Base-by-base conservation (phyloP, 2,797 vertebrate genomes). In the Spinus pinus region DNA sequence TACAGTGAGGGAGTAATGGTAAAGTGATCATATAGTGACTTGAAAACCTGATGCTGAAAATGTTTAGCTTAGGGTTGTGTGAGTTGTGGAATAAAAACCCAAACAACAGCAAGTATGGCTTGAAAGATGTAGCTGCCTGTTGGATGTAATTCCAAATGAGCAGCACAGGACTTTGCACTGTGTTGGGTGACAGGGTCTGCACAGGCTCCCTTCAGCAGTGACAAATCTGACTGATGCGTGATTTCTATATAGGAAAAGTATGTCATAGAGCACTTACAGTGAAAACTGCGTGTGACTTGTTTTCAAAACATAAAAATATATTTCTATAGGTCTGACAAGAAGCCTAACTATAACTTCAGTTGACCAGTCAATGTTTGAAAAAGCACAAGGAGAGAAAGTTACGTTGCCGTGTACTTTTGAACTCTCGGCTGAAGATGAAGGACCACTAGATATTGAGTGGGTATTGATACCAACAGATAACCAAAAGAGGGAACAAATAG, bases 371-470 rank as follows among this genome's bases (percentile, higher is more conserved):
- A 92, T 96, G 44, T 95, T 99, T 70, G 98, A 99, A 94, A 99
- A 98, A 90, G 99, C 99, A 88, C 99, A 98, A 79, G 98, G 99
- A 57, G 98, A 98, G 95, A 99, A 97, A 35, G 98, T 98, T 50
- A 98, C 98, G 6, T 96, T 99, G 91, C 98, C 98, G 0, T 99
- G 99, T 96, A 98, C 98, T 89, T 99, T 99, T 71, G 96, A 94
- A 25, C 85, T 99, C 67, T 94, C 73, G 1, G 3, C 97, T 1
- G 95, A 93, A 33, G 99, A 99, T 92, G 93, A 95, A 31, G 99
- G 98, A 24, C 98, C 98, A 0, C 96, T 99, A 92, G 99, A 99
- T 95, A 99, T 99, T 16, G 99, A 99, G 73, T 99, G 99, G 99
- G 98, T 98, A 85, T 93, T 99, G 16, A 96, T 99, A 71, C 97